phyloP scores from a whole-genome alignment of 2,113 vertebrate genomes.

The Boulengerochromis microlepis region DNA sequence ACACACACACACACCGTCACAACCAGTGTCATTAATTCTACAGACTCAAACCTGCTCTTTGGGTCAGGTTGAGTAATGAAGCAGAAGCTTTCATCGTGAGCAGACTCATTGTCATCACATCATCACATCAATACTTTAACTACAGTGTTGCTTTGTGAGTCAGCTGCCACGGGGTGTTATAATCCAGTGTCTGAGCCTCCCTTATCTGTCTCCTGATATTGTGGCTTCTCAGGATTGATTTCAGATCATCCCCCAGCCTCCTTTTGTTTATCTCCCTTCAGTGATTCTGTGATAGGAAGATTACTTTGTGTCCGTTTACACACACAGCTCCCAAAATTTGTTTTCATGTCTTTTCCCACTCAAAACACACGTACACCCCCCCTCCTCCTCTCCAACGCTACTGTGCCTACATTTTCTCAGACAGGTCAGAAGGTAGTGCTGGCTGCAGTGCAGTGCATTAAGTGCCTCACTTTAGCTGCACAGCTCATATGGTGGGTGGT shows the following conservation, averaged over 20 bases:
- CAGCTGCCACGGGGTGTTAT: neutral
- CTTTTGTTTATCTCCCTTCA: slow-evolving; percentile 24
- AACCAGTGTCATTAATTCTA: neutral
- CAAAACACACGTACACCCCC: neutral
- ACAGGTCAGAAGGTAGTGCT: slow-evolving; percentile 21
- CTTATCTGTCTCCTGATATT: slow-evolving; percentile 19
- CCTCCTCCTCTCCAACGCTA: neutral
- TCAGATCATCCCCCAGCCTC: slow-evolving; percentile 2
- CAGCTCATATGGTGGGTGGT: slow-evolving; percentile 18
- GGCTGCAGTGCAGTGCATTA: slow-evolving; percentile 7
- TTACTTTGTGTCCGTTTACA: slow-evolving; percentile 3
- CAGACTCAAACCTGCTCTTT: neutral
- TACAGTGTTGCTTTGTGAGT: neutral
- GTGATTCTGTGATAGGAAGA: slow-evolving; percentile 14
- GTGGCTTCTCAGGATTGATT: slow-evolving; percentile 33
- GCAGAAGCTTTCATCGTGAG: neutral
- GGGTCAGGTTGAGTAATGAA: neutral
- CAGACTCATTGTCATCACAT: slow-evolving; percentile 14
- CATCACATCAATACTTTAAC: slow-evolving; percentile 31
- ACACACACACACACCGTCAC: neutral
- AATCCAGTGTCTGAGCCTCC: slow-evolving; percentile 1
- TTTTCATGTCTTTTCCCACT: neutral
- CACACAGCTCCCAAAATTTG: neutral
- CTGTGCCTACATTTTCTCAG: slow-evolving; percentile 2
- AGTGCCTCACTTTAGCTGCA: slow-evolving; percentile 22